These are phyloP conservation scores for Melanotaenia duboulayi DNA, from an alignment of 2,113 vertebrate species.

Conservation along the genomic window DNA sequence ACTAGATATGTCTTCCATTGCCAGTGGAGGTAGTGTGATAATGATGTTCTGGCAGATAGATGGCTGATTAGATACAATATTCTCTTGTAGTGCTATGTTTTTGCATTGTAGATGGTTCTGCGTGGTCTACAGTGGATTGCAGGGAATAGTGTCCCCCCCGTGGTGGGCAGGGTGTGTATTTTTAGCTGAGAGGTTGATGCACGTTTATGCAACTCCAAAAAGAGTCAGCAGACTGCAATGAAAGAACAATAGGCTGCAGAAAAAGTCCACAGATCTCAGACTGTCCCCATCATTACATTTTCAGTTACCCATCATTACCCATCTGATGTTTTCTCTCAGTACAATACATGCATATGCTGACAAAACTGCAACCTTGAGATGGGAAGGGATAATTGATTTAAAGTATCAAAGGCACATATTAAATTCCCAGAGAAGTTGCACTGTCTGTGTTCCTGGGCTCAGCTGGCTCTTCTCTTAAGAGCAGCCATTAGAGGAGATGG, in stretches of 20 bases:
- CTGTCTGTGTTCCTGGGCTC: constrained; percentile 60
- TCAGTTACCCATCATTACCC: constrained; percentile 25
- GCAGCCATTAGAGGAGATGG: constrained; percentile 52
- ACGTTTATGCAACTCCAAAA: constrained; percentile 50
- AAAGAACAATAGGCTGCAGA: constrained; percentile 36
- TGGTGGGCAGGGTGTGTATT: constrained; percentile 44
- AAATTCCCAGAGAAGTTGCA: constrained; percentile 69
- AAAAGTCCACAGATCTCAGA: constrained; percentile 17
- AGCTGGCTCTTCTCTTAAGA: constrained; percentile 75
- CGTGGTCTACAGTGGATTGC: constrained; percentile 44
- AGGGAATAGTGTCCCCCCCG: constrained; percentile 7
- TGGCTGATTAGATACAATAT: constrained; percentile 62
- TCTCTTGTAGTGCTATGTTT: constrained; percentile 50
- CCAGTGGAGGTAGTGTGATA: constrained; percentile 47
- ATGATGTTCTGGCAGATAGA: constrained; percentile 65
- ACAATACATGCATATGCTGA: neutral
- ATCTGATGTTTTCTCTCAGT: neutral
- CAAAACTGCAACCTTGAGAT: constrained; percentile 47
- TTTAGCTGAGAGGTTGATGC: constrained; percentile 50
- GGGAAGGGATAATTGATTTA: constrained; percentile 67
- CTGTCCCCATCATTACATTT: constrained; percentile 28
- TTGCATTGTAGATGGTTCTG: constrained; percentile 47
- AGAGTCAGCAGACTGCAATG: constrained; percentile 31
- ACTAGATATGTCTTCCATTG: constrained; percentile 33
- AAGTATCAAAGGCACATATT: constrained; percentile 77